These are phyloP conservation scores for Bombus affinis DNA, from an alignment of 1,140 invertebrate species.

Conservation along the genomic window DNA sequence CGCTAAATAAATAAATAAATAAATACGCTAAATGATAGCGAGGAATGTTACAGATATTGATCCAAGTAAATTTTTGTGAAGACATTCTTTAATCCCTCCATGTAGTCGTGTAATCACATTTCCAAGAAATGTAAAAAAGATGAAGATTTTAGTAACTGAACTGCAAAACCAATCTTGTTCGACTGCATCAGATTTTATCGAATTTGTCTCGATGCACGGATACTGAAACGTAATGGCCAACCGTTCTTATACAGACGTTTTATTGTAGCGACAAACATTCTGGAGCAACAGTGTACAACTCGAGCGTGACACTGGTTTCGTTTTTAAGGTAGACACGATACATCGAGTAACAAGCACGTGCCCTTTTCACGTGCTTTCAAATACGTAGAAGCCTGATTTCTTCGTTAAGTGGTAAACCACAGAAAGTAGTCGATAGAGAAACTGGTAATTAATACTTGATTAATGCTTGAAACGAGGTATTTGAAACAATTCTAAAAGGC, in stretches of 20 bases:
- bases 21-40: background rate
- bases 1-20: no score
- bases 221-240: background rate
- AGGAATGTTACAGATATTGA: background rate
- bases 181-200: background rate
- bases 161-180: background rate
- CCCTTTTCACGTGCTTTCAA: constrained; percentile 34
- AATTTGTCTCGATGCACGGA: background rate
- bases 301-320: constrained; percentile 34
- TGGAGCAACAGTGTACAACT: constrained; percentile 27
- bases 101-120: no score
- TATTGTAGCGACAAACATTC: constrained; percentile 6
- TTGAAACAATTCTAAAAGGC: background rate
- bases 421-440: background rate
- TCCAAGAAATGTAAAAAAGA: no score
- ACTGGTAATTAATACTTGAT: background rate
- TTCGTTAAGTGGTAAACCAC: background rate
- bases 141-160: background rate
- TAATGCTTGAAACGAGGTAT: background rate
- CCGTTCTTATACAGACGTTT: background rate
- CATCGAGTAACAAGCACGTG: background rate
- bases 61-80: background rate
- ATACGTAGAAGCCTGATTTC: constrained; percentile 4
- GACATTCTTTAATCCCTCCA: no score
- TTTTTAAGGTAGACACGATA: constrained; percentile 28